Conservation (phyloP, 2,888 invertebrate species). For the Tachystola acroxantha region DNA sequence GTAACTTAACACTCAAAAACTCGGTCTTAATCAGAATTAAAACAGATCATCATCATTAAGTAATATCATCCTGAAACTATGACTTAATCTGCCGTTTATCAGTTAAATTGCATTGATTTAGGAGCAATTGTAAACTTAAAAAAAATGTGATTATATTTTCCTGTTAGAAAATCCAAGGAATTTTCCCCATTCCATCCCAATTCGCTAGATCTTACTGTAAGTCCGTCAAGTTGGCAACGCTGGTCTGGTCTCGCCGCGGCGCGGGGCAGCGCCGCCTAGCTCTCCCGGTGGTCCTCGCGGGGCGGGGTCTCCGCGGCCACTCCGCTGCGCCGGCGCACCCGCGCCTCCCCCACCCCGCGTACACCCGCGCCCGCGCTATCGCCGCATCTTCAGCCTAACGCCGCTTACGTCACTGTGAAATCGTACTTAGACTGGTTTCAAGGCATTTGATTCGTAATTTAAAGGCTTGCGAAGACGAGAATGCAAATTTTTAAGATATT, state of each 20-base stretch:
- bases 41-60: too few relatives aligned
- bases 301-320: slow-evolving; percentile 72
- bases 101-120: too few relatives aligned
- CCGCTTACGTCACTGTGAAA: slow-evolving; percentile 60
- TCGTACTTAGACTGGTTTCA: slow-evolving; percentile 26
- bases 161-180: too few relatives aligned
- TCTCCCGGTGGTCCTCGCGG: slow-evolving; percentile 77
- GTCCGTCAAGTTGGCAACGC: too few relatives aligned
- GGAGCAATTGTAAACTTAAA: too few relatives aligned
- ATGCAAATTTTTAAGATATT: slow-evolving; percentile 16
- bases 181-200: too few relatives aligned
- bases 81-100: too few relatives aligned
- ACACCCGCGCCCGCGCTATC: slow-evolving; percentile 52
- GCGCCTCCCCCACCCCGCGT: slow-evolving; percentile 36
- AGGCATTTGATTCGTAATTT: slow-evolving; percentile 12
- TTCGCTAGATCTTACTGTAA: too few relatives aligned
- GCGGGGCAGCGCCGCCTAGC: slow-evolving; percentile 63
- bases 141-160: too few relatives aligned
- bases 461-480: slow-evolving; percentile 26
- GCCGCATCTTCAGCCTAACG: slow-evolving; percentile 68
- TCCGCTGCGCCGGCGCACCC: slow-evolving; percentile 48
- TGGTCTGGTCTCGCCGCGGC: slow-evolving; percentile 21
- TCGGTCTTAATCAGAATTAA: too few relatives aligned
- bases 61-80: too few relatives aligned
- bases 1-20: too few relatives aligned